phyloP scores from a whole-genome alignment of 1,140 invertebrate genomes.

The Proctacanthus coquilletti region DNA sequence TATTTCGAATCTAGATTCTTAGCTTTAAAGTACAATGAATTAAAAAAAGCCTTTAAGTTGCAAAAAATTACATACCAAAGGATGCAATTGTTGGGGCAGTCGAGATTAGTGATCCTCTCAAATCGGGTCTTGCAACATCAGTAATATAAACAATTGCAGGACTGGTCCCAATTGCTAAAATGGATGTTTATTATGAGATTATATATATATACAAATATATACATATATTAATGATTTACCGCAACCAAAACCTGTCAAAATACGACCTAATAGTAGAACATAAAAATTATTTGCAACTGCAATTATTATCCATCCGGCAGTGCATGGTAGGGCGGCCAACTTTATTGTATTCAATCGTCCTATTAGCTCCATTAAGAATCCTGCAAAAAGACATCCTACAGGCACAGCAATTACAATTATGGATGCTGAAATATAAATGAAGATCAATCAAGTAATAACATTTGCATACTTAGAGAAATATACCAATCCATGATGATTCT shows the following conservation, averaged over 20 bases:
- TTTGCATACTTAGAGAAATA: constrained; percentile 5
- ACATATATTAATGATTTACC: background rate
- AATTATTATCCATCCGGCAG: constrained; percentile 45
- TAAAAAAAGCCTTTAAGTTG: too few species aligned
- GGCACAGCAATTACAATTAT: constrained; percentile 37
- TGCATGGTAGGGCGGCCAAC: constrained; percentile 40
- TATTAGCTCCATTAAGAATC: constrained; percentile 43
- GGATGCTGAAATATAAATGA: constrained; percentile 17
- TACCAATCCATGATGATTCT: constrained; percentile 36
- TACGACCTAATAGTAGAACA: constrained; percentile 40
- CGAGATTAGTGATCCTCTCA: constrained; percentile 39
- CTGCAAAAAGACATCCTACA: constrained; percentile 34
- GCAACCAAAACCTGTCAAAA: constrained; percentile 42
- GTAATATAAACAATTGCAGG: constrained; percentile 47
- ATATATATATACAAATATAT: too few species aligned
- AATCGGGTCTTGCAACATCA: constrained; percentile 40
- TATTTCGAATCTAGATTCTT: too few species aligned
- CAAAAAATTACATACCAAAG: constrained; percentile 35
- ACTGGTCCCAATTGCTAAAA: constrained; percentile 30
- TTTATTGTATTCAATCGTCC: constrained; percentile 46
- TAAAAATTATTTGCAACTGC: constrained; percentile 31
- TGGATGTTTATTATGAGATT: too few species aligned
- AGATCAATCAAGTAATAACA: constrained; percentile 1
- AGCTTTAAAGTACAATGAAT: too few species aligned
- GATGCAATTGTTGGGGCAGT: constrained; percentile 37